phyloP scores from a whole-genome alignment of 1,140 invertebrate species.

The Anastatus disparis region DNA sequence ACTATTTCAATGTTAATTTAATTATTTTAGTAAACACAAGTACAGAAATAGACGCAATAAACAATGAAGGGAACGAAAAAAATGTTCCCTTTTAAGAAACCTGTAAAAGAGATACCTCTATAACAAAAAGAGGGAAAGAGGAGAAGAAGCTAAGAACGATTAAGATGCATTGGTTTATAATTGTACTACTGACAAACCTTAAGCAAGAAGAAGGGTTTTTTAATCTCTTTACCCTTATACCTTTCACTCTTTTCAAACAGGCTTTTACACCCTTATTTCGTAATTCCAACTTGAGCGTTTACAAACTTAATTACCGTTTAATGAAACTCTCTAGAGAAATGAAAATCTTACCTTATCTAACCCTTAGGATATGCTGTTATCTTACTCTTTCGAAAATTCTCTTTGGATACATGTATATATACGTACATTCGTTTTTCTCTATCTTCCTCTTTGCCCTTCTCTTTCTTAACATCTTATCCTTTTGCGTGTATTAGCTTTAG shows the following conservation, averaged over 20 bases:
- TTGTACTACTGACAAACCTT: conserved; percentile 46
- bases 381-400: background rate
- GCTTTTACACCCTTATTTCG: conserved; percentile 13
- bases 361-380: conserved; percentile 33
- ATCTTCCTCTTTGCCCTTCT: background rate
- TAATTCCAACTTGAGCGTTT: no score
- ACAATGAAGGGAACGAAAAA: background rate
- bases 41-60: no score
- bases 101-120: background rate
- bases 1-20: no score
- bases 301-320: conserved; percentile 63
- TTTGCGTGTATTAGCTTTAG: background rate
- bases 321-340: conserved; percentile 59
- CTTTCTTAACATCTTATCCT: background rate
- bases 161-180: conserved; percentile 63
- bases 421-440: background rate
- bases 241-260: no score
- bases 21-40: no score
- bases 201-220: background rate
- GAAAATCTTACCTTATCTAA: conserved; percentile 62
- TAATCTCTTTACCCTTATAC: background rate
- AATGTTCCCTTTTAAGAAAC: no score
- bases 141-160: conserved; percentile 46
- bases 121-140: background rate
- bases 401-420: no score